Conservation (phyloP, 2,888 invertebrate genomes). For the Thysanoteuthis rhombus region DNA sequence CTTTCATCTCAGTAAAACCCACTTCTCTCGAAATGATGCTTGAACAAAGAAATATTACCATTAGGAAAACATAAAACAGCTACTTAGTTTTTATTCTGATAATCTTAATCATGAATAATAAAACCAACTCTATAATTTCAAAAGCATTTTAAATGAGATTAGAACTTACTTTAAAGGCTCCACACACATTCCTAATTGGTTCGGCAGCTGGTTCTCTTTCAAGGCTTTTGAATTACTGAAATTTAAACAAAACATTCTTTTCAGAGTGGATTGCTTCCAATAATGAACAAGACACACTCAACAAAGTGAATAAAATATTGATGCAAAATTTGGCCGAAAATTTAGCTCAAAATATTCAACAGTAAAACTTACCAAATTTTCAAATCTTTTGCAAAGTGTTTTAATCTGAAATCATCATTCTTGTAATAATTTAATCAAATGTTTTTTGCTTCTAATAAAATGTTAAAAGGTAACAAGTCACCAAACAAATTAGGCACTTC, state of each 20-base stretch:
- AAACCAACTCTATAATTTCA: not conserved
- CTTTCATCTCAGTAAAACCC: not conserved
- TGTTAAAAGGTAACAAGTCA: too few relatives aligned
- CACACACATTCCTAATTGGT: constrained; percentile 81
- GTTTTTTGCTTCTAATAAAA: too few relatives aligned
- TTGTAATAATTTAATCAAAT: too few relatives aligned
- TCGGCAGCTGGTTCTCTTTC: constrained; percentile 78
- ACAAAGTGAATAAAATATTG: not conserved
- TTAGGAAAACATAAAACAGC: not conserved
- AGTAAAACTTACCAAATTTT: not conserved
- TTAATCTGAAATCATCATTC: too few relatives aligned
- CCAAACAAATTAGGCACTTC: too few relatives aligned
- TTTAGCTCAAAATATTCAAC: not conserved
- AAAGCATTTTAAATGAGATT: not conserved
- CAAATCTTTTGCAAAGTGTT: not conserved
- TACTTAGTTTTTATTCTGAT: not conserved
- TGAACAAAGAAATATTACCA: not conserved
- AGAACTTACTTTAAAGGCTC: constrained; percentile 78
- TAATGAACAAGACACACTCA: not conserved
- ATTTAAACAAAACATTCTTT: constrained; percentile 28
- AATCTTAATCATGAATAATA: not conserved
- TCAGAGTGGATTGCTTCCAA: not conserved
- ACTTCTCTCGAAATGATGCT: not conserved
- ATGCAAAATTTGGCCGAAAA: not conserved
- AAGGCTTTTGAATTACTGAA: constrained; percentile 70